Percentiles rank a stretch among this genome's conserved stretches.
Conservation (phyloP, 2,113 vertebrate species). For the Vulpes vulpes region DNA sequence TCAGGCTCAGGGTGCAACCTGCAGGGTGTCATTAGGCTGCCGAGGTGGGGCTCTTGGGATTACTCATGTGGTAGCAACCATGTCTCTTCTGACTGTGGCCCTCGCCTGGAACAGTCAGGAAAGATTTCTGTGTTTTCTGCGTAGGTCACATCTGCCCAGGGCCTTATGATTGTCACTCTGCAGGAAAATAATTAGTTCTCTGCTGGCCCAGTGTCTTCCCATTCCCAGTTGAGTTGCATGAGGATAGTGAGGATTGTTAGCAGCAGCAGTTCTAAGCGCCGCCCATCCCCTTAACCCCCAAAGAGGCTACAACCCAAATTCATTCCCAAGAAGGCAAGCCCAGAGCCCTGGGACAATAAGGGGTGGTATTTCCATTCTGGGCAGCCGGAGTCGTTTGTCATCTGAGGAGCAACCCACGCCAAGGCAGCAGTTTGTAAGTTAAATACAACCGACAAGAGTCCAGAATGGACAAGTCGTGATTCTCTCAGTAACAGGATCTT, state of each 20-base stretch:
- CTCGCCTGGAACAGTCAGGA: background rate
- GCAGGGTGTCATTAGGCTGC: background rate
- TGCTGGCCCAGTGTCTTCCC: background rate
- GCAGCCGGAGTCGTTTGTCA: background rate
- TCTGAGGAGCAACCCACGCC: background rate
- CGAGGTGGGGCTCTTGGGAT: background rate
- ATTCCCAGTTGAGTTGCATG: background rate
- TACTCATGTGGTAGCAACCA: background rate
- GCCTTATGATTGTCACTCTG: background rate
- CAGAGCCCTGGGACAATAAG: background rate
- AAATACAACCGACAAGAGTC: background rate
- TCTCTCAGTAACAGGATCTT: background rate
- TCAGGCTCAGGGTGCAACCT: background rate
- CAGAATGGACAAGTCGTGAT: background rate
- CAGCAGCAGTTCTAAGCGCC: background rate
- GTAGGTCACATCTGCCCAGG: background rate
- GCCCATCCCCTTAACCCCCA: background rate
- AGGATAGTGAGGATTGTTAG: background rate
- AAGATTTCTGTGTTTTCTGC: background rate
- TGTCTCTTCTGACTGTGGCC: background rate
- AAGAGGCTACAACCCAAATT: background rate
- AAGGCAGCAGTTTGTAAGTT: background rate
- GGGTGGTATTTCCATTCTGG: background rate
- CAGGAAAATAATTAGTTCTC: background rate
- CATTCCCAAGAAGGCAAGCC: background rate